Evolutionary conservation across 2,888 invertebrate species (phyloP).

Genomic region (Camponotus fellah): DNA sequence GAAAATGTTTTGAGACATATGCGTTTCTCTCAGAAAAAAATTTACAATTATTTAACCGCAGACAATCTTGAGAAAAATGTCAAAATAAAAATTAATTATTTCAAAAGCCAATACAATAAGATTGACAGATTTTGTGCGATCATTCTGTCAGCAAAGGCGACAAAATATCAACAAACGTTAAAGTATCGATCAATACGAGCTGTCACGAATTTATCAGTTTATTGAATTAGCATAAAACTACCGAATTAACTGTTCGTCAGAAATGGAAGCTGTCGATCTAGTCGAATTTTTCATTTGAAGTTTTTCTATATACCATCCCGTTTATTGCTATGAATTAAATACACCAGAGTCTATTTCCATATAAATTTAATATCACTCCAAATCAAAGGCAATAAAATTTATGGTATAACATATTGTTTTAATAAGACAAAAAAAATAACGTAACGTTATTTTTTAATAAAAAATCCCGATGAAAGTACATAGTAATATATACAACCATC

Average conservation of each 20-base stretch:
- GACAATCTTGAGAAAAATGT: not conserved
- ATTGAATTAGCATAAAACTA: conserved; percentile 62
- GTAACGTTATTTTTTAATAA: not conserved
- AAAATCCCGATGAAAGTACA: not conserved
- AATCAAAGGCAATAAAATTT: conserved; percentile 8
- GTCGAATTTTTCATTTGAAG: not conserved
- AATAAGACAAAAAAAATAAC: not conserved
- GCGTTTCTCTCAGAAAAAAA: not conserved
- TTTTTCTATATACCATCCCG: conserved; percentile 1
- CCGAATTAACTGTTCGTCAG: conserved; percentile 17
- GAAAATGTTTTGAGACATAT: not conserved
- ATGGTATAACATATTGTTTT: not conserved
- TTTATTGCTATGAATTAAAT: conserved; percentile 12
- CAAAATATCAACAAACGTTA: not conserved
- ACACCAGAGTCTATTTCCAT: not conserved
- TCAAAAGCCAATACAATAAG: conserved; percentile 4
- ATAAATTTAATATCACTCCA: not conserved
- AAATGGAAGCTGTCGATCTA: conserved; percentile 8
- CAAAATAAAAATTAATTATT: conserved; percentile 15
- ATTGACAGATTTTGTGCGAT: not conserved
- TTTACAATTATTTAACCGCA: not conserved
- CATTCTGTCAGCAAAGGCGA: conserved; percentile 10
- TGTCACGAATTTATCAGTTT: conserved; percentile 63
- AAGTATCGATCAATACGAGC: conserved; percentile 62
- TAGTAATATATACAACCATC: not conserved